Conservation (phyloP, 2,797 vertebrate genomes). For the Ispidina picta region DNA sequence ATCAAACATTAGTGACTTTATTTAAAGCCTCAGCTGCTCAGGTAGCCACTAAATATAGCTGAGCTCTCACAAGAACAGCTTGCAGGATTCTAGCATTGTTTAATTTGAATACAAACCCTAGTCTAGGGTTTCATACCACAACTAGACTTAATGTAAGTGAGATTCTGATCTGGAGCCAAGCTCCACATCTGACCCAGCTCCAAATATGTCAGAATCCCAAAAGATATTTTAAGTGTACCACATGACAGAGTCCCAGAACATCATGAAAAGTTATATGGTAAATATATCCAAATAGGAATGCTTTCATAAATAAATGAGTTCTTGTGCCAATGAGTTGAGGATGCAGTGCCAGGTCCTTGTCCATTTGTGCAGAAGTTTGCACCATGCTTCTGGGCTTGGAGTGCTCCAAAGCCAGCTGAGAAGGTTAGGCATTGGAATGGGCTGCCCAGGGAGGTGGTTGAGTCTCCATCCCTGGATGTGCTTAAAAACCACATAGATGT, state of each 20-base stretch:
- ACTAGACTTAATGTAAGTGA: conserved; percentile 31
- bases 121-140: conserved; percentile 20
- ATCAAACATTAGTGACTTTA: background rate
- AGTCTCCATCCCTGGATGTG: too few species aligned
- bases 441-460: too few species aligned
- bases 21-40: conserved; percentile 41
- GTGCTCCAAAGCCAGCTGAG: background rate
- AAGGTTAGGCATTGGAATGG: background rate
- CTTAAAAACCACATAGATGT: too few species aligned
- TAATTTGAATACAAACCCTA: conserved; percentile 47
- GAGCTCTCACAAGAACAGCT: conserved; percentile 6
- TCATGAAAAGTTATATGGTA: conserved; percentile 21
- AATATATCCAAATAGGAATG: conserved; percentile 28
- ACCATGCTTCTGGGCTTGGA: rapidly evolving
- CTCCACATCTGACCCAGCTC: conserved; percentile 39
- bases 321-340: background rate
- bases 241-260: background rate
- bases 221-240: conserved; percentile 20
- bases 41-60: conserved; percentile 43
- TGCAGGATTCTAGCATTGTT: conserved; percentile 27
- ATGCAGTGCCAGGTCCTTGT: background rate
- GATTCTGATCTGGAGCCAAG: conserved; percentile 52
- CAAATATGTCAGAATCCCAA: conserved; percentile 46
- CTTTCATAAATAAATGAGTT: conserved; percentile 13
- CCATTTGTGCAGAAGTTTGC: background rate